Evolutionary conservation across 2,888 invertebrate species (phyloP), one percentile per base, ranked within the genome.

Genomic region (Temnothorax unifasciatus): DNA sequence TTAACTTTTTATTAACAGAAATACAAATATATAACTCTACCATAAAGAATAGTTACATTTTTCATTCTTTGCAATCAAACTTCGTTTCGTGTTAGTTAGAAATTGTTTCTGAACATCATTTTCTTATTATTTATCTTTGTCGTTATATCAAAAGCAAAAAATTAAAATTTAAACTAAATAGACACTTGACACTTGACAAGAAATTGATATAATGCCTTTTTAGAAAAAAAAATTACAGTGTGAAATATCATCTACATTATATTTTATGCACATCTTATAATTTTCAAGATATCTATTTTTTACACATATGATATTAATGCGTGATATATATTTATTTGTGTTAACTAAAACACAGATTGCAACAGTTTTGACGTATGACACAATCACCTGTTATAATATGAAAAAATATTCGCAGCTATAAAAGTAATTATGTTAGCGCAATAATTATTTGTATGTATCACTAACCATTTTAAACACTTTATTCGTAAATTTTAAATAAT

Each of bases 371-470:
- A 52, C 52, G n/a, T 44, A 50, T 29, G 5, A 18, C 18, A 71
- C 18, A 50, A 71, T 57, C 21, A 57, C 25, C n/a, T 73, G 15
- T 8, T 57, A 73, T 15, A 25, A 73, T 18, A 25, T 25, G 18
- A 41, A 25, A 25, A 54, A 54, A 15, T 38, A n/a, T 66, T 66
- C 34, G 41, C 18, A 25, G 50, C 54, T 41, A 50, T 54, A 73
- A 47, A 71, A 38, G 52, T 52, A 71, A 71, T 71, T 54, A 71
- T 54, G 38, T 54, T 71, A 54, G 38, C 21, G 15, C 54, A 71
- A 38, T 50, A 50, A 69, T 54, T 52, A 71, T 73, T 38, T 54
- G 25, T 52, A 21, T 41, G 3, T 21, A 15, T 21, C 15, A 13
- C 9, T 41, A 66, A 66, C 1, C 4, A 18, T n/a, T 38, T 63